Conservation (phyloP, 2,888 invertebrate genomes). For the Argyresthia goedartella region DNA sequence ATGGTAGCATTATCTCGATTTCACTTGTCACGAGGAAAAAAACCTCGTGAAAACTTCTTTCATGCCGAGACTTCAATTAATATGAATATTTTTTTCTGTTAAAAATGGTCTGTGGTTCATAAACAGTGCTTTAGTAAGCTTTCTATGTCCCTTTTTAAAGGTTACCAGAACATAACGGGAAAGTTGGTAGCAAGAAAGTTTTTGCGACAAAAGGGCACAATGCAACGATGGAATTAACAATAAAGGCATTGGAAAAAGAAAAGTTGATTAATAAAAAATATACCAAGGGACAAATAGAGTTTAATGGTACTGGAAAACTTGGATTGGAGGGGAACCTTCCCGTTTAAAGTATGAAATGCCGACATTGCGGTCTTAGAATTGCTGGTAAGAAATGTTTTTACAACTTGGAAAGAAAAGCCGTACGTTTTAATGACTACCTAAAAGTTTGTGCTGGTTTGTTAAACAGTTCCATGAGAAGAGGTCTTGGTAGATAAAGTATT, state of each 20-base stretch:
- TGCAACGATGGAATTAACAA: slow-evolving; percentile 40
- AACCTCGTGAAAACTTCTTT: background rate
- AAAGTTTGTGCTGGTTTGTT: too few species aligned
- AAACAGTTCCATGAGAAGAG: too few species aligned
- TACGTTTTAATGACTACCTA: too few species aligned
- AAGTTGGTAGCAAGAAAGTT: slow-evolving; percentile 31
- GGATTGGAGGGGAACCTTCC: slow-evolving; percentile 21
- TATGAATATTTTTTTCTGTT: background rate
- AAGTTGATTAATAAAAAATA: slow-evolving; percentile 43
- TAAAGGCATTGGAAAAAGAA: slow-evolving; percentile 35
- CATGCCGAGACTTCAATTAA: background rate
- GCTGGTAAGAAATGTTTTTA: too few species aligned
- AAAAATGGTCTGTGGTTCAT: too few species aligned
- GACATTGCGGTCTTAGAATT: slow-evolving; percentile 14
- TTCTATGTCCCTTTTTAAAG: background rate
- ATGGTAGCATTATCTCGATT: slow-evolving; percentile 57
- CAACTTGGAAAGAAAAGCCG: too few species aligned
- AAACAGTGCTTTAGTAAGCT: too few species aligned
- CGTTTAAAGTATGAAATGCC: slow-evolving; percentile 15
- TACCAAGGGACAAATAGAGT: slow-evolving; percentile 35
- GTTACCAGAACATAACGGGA: slow-evolving; percentile 1
- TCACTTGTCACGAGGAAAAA: slow-evolving; percentile 35
- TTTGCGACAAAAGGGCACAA: slow-evolving; percentile 30
- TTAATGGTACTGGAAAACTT: slow-evolving; percentile 22
- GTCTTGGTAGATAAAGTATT: too few species aligned